Conservation (phyloP, 1,140 invertebrate genomes). For the Conopomorpha cramerella region DNA sequence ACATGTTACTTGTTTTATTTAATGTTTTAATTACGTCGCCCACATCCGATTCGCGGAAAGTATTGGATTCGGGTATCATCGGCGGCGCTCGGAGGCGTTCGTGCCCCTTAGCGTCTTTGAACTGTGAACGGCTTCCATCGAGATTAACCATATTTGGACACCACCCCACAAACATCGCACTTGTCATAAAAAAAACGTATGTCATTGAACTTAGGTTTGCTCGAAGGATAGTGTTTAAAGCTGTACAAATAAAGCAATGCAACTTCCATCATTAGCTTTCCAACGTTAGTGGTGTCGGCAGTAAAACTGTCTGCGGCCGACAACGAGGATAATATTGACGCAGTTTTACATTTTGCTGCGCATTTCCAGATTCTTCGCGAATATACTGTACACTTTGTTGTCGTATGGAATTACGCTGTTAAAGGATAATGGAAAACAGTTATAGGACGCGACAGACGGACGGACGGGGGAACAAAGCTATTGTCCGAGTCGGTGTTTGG, state of each 20-base stretch:
- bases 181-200: too few relatives aligned
- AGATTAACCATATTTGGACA: too few relatives aligned
- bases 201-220: too few relatives aligned
- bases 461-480: conserved; percentile 47
- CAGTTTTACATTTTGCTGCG: conserved; percentile 3
- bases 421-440: conserved; percentile 26
- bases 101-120: too few relatives aligned
- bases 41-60: conserved; percentile 12
- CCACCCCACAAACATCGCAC: too few relatives aligned
- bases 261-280: background rate
- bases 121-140: too few relatives aligned
- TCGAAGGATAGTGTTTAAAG: too few relatives aligned
- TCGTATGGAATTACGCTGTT: conserved; percentile 18
- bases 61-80: background rate
- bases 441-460: conserved; percentile 31
- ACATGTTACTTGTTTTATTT: conserved; percentile 30
- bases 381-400: conserved; percentile 16
- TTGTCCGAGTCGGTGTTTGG: conserved; percentile 39
- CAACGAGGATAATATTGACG: background rate
- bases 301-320: background rate
- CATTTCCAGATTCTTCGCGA: conserved; percentile 19
- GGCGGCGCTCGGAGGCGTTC: too few relatives aligned
- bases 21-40: conserved; percentile 49
- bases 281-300: background rate
- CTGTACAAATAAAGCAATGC: too few relatives aligned